A percentile compares a stretch with the other conserved stretches of the same genome.
Evolutionary conservation across 2,797 vertebrate genomes (phyloP).

Genomic region (Myiotriccus ornatus): DNA sequence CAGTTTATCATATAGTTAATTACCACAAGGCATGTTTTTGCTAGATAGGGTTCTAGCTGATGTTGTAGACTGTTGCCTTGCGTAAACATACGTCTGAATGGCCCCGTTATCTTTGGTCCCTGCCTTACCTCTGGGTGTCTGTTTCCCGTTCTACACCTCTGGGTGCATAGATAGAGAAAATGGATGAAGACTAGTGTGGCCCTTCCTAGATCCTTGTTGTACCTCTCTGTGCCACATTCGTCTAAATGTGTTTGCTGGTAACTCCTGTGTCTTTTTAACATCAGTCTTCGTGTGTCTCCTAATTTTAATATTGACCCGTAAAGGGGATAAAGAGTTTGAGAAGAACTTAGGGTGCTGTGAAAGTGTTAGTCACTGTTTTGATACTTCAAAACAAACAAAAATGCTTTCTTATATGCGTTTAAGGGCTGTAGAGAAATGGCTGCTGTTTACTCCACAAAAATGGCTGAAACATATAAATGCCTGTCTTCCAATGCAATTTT

Average conservation of each 20-base stretch:
- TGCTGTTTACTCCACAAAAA: not conserved
- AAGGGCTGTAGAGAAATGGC: not conserved
- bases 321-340: not conserved
- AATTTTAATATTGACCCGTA: not conserved
- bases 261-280: not conserved
- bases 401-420: not conserved
- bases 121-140: not conserved
- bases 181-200: not conserved
- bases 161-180: not conserved
- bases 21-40: not conserved
- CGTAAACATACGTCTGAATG: not conserved
- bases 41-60: not conserved
- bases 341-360: not conserved
- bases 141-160: fast-evolving
- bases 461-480: not conserved
- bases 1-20: not conserved
- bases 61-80: not conserved
- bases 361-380: not conserved
- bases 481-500: not conserved
- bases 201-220: not conserved
- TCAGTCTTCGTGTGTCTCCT: not conserved
- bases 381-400: not conserved
- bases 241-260: not conserved
- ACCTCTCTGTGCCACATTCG: not conserved
- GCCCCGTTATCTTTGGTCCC: not conserved